Evolutionary conservation across 2,797 vertebrate species (phyloP), one percentile per base, ranked within the genome.

Genomic region (Eulemur coronatus): DNA sequence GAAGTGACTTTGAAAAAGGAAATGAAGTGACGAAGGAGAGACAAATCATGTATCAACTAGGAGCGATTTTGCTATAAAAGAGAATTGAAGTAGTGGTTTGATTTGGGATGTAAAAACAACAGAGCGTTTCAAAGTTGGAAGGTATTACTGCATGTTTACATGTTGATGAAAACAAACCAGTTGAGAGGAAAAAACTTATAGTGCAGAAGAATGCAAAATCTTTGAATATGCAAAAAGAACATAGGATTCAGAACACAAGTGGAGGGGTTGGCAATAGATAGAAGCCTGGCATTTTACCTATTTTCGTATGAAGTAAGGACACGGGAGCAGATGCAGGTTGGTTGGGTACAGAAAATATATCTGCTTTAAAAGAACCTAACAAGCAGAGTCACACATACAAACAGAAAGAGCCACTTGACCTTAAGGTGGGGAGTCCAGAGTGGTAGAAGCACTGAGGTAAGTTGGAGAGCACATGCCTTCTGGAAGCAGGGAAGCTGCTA

Each of bases 81-180:
- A 87, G n/a, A 76, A 93, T 70, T n/a, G 46, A 69, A 24, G 38
- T 55, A 82, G 28, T 46, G 63, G 57, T 79, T 85, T 84, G 72
- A 91, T 61, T 35, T 84, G 4, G 14, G 17, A 35, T 55, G 13
- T 85, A 50, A 69, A 96, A 85, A 95, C 61, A 72, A 65, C 35
- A 41, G 17, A 48, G 24, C 12, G 18, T 75, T 59, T 89, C 91
- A 81, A 69, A 89, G 26, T 81, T 30, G 17, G 33, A 50, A 33
- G n/a, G 38, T 41, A 70, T 48, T 63, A 48, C 30, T 52, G 8
- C 13, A 24, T 79, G n/a, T 75, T 91, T 91, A n/a, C 10, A 88
- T 63, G 55, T 11, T 59, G 18, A 85, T 35, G 82, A 75, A 52
- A 52, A 55, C 46, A 63, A 89, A 26, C 10, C 15, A 82, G 43